Conservation (phyloP, 1,140 invertebrate species). For the Platyura marginata region DNA sequence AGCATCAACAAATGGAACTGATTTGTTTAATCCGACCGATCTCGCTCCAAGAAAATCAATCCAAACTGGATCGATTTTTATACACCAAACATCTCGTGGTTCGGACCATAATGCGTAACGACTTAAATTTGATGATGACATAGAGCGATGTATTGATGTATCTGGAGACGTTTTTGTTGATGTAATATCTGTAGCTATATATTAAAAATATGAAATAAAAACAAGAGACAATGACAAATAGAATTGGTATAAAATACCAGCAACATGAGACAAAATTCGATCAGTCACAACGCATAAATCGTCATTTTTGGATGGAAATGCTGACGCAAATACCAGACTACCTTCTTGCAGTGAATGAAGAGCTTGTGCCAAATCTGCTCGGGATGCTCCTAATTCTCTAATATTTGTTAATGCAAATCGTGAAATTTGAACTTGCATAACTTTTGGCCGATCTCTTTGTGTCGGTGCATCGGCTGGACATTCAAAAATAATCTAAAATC, state of each 20-base stretch:
- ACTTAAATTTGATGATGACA: slow-evolving; percentile 24
- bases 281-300: slow-evolving; percentile 52
- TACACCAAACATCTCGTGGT: slow-evolving; percentile 71
- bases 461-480: background rate
- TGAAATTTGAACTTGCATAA: slow-evolving; percentile 61
- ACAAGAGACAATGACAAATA: background rate
- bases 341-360: slow-evolving; percentile 52
- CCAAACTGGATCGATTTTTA: slow-evolving; percentile 78
- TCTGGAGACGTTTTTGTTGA: slow-evolving; percentile 16
- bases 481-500: too few relatives aligned
- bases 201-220: background rate
- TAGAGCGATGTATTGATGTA: slow-evolving; percentile 25
- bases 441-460: slow-evolving; percentile 32
- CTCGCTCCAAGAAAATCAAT: slow-evolving; percentile 73
- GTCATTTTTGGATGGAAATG: slow-evolving; percentile 45
- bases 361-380: slow-evolving; percentile 50
- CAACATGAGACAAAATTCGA: slow-evolving; percentile 54
- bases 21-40: slow-evolving; percentile 46
- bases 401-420: slow-evolving; percentile 63
- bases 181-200: background rate
- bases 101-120: slow-evolving; percentile 65
- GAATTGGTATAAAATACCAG: slow-evolving; percentile 10
- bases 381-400: slow-evolving; percentile 45
- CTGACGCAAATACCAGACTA: slow-evolving; percentile 48
- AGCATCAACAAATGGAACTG: slow-evolving; percentile 77